Evolutionary conservation across 1,140 invertebrate species (phyloP).

Genomic region (Hylaeus volcanicus): DNA sequence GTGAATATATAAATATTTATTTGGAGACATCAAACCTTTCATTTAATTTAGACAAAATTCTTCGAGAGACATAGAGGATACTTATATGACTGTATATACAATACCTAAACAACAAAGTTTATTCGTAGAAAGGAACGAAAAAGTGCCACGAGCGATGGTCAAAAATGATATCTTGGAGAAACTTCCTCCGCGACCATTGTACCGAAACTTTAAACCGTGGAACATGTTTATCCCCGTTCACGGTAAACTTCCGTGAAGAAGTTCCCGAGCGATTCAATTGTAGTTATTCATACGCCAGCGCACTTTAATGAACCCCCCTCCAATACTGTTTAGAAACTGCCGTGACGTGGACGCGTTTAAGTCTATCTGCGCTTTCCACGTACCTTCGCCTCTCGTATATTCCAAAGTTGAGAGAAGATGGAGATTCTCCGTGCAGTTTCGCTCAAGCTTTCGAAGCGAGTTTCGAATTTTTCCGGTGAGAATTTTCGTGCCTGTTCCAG

Average conservation of each 20-base stretch:
- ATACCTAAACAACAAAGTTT: not conserved
- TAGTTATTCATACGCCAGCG: conserved; percentile 35
- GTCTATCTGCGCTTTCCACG: not conserved
- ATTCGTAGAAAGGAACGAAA: not conserved
- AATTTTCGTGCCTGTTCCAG: conserved; percentile 3
- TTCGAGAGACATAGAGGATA: too few relatives aligned
- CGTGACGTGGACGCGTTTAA: not conserved
- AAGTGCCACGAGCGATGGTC: not conserved
- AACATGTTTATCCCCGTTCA: conserved; percentile 15
- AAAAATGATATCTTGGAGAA: not conserved
- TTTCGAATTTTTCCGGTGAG: not conserved
- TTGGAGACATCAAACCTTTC: too few relatives aligned
- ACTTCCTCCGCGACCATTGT: not conserved
- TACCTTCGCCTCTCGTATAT: not conserved
- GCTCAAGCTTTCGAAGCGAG: not conserved
- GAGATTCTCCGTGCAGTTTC: not conserved
- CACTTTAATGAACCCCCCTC: conserved; percentile 12
- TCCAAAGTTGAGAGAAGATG: conserved; percentile 6
- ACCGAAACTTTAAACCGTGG: not conserved
- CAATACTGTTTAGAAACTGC: conserved; percentile 18
- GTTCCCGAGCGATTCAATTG: conserved; percentile 7
- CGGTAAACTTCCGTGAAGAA: conserved; percentile 12
- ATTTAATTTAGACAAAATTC: too few relatives aligned
- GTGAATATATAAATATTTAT: too few relatives aligned
- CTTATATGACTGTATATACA: too few relatives aligned